Conservation (phyloP, 2,113 vertebrate genomes). For the Prunella fulvescens region DNA sequence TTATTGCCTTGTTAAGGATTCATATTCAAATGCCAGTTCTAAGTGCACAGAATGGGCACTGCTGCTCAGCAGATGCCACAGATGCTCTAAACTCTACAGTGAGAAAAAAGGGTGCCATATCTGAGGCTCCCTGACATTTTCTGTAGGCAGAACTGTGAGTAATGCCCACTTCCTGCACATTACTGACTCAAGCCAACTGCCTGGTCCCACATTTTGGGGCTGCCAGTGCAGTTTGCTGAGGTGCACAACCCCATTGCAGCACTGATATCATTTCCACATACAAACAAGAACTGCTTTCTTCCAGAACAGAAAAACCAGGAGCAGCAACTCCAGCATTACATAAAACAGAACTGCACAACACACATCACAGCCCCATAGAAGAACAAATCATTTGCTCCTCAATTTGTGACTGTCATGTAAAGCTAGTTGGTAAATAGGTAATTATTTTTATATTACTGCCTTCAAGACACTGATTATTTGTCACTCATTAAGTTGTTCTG, state of each 20-base stretch:
- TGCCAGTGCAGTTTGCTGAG: background rate
- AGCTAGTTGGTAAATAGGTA: background rate
- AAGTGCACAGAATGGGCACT: background rate
- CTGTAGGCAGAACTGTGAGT: background rate
- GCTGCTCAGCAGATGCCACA: background rate
- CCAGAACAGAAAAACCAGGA: background rate
- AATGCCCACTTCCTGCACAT: background rate
- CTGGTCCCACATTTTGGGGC: background rate
- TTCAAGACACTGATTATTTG: background rate
- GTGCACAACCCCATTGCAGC: background rate
- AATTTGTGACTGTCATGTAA: background rate
- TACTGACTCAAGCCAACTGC: background rate
- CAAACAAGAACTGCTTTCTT: background rate
- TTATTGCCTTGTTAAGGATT: background rate
- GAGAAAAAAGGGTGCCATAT: fast-evolving
- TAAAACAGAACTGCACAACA: background rate
- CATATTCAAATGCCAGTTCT: background rate
- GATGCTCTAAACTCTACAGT: background rate
- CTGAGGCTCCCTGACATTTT: background rate
- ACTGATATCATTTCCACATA: fast-evolving
- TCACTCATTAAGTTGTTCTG: background rate
- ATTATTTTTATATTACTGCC: background rate
- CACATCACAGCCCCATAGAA: background rate
- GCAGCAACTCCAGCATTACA: background rate
- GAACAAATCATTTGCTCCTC: background rate